A percentile compares a stretch with the other conserved stretches of the same genome.
These are phyloP conservation scores for Sisor rabdophorus DNA, from an alignment of 2,113 vertebrate species.

Conservation along the genomic window DNA sequence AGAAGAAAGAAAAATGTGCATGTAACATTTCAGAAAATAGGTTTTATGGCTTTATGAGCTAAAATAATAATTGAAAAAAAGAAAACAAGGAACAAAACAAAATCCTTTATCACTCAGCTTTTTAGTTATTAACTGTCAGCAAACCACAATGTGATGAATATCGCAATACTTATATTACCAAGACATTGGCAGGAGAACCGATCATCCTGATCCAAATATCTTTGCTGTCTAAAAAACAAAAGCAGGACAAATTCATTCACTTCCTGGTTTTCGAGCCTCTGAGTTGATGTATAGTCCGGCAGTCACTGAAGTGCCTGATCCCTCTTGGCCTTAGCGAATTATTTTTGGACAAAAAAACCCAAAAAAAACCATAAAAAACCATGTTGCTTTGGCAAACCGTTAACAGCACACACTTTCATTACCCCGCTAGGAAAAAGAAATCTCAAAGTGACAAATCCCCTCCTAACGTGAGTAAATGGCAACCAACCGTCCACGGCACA, in stretches of 20 bases:
- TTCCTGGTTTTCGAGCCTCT: background rate
- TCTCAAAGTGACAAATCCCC: slow-evolving; percentile 64
- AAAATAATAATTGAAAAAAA: background rate
- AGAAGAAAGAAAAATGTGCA: no score
- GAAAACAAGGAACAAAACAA: background rate
- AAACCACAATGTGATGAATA: slow-evolving; percentile 5
- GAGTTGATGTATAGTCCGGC: slow-evolving; percentile 51
- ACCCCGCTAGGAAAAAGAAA: slow-evolving; percentile 58
- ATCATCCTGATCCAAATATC: slow-evolving; percentile 13
- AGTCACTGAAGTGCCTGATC: slow-evolving; percentile 60
- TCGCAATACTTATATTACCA: slow-evolving; percentile 24
- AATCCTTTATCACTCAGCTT: slow-evolving; percentile 12
- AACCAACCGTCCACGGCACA: slow-evolving; percentile 55
- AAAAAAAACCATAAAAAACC: no score
- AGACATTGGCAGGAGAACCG: slow-evolving; percentile 22
- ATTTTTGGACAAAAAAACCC: slow-evolving; percentile 23
- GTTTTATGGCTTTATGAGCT: background rate
- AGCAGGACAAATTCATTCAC: background rate
- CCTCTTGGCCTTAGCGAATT: slow-evolving; percentile 66
- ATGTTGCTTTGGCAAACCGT: slow-evolving; percentile 31
- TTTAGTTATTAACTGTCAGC: slow-evolving; percentile 7
- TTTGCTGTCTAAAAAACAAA: slow-evolving; percentile 8
- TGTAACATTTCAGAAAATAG: no score
- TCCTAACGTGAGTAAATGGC: slow-evolving; percentile 54
- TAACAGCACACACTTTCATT: slow-evolving; percentile 63